phyloP scores from a whole-genome alignment of 2,113 vertebrate genomes.

The Tragelaphus scriptus region DNA sequence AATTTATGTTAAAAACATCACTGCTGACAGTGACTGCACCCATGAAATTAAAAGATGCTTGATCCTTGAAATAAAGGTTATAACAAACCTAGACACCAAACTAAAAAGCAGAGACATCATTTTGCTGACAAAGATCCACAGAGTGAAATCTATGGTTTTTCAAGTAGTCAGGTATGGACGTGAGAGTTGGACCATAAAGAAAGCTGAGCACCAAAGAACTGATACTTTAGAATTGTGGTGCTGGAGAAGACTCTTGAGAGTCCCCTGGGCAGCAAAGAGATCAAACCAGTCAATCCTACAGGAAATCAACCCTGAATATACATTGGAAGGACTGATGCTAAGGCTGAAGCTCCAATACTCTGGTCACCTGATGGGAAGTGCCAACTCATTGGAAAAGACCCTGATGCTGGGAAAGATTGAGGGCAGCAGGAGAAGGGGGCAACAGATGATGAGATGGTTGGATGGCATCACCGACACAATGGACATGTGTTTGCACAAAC shows the following conservation, averaged over 20 bases:
- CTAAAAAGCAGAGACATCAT: neutral
- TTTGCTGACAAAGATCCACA: neutral
- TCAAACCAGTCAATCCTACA: neutral
- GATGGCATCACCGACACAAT: neutral
- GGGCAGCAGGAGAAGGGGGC: neutral
- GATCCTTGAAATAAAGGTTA: neutral
- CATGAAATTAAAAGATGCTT: neutral
- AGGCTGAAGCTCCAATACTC: neutral
- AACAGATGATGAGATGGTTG: neutral
- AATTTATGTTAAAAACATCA: neutral
- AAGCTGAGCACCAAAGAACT: neutral
- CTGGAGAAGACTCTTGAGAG: neutral
- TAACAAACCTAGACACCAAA: neutral
- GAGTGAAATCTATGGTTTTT: neutral
- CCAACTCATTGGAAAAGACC: neutral
- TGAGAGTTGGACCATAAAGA: neutral
- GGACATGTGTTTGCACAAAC: neutral
- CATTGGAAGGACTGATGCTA: neutral
- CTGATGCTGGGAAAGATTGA: neutral
- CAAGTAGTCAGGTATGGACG: neutral
- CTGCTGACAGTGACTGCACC: neutral
- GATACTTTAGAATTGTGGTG: neutral
- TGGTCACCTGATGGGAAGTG: neutral
- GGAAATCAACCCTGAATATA: neutral
- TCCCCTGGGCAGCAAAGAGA: neutral